Evolutionary conservation across 2,888 invertebrate genomes (phyloP), one percentile per base, ranked within the genome.

Genomic region (Euzophera pinguis): DNA sequence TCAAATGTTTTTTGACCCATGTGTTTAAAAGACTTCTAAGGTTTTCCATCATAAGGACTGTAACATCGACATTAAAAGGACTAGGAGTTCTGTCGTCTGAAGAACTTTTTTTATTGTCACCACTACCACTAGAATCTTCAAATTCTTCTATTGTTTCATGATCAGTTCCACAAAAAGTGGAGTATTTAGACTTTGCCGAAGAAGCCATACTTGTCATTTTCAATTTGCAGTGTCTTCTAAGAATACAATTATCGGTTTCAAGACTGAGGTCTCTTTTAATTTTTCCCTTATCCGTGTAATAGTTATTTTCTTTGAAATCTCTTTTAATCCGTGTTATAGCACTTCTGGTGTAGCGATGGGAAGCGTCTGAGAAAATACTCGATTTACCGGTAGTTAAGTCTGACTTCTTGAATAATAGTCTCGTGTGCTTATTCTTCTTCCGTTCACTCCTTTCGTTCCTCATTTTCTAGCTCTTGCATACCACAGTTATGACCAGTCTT

Each of bases 241-340:
- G 61, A 29, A 79, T 67, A 55, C 89, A 89, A 10, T 79, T 59
- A 48, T 83, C 81, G 0, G 89, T 89, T 69, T 85, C 89, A 6
- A 85, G 62, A 50, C 88, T 80, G 0, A 85, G 62, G 59, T 89
- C 86, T 60, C 76, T 73, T 66, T 81, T 87, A 0, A 74, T 6
- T 62, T 67, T 78, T 0, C 64, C 70, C 22, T 66, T 70, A 0
- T 75, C 63, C 8, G 55, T 55, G 38, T 73, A 73, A 41, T 73
- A 69, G 0, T 60, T 57, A 6, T 67, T 66, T 4, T 65, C 63
- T 12, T 74, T 71, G 16, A 66, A 38, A 38, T 73, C 74, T 51
- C 71, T 78, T 52, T 73, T 81, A 2, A 78, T 54, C 41, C 71
- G 68, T 9, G 68, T 22, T 1, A 77, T 62, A 0, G 69, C 67